Evolutionary conservation across 2,797 vertebrate genomes (phyloP).

Genomic region (Lagothrix lagotricha): DNA sequence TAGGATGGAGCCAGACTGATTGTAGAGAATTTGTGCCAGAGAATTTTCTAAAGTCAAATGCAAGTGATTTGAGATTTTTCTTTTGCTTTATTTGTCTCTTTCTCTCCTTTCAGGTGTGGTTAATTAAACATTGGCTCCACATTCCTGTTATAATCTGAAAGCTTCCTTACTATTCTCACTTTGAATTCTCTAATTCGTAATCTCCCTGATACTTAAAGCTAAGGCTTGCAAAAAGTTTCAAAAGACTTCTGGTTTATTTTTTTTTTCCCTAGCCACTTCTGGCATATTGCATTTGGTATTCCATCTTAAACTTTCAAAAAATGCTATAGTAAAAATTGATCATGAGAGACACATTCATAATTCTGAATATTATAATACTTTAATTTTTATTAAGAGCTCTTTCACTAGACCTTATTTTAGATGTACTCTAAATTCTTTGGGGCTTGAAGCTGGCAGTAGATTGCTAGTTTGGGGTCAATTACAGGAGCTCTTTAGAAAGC

Average conservation of each 20-base stretch:
- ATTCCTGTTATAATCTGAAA: background rate
- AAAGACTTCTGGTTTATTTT: background rate
- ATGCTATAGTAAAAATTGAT: background rate
- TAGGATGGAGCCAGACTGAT: background rate
- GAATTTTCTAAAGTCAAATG: background rate
- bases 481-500: background rate
- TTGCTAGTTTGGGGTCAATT: background rate
- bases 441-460: background rate
- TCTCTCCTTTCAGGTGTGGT: background rate
- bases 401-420: background rate
- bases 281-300: background rate
- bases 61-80: background rate
- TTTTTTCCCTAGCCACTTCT: background rate
- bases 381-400: background rate
- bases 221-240: background rate
- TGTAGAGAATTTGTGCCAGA: background rate
- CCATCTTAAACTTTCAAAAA: background rate
- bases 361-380: background rate
- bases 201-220: background rate
- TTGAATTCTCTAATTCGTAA: background rate
- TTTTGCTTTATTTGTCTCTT: background rate
- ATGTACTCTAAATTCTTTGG: background rate
- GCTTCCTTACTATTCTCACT: background rate
- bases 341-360: background rate
- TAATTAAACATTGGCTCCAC: background rate